Conservation (phyloP, 2,888 invertebrate genomes). For the Phragmatobia fuliginosa region DNA sequence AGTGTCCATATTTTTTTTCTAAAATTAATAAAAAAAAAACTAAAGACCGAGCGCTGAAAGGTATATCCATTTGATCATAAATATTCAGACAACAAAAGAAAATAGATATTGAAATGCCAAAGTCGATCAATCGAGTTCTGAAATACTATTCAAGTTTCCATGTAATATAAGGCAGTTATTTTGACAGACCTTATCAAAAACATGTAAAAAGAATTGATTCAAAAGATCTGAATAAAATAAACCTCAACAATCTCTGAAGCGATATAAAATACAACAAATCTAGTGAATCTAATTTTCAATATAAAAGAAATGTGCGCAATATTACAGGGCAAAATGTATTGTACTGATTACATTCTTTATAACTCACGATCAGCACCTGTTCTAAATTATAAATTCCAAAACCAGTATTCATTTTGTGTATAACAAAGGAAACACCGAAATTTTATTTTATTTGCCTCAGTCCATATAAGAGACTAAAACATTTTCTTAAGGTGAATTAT, state of each 20-base stretch:
- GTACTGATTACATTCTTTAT: conserved; percentile 37
- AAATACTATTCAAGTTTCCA: background rate
- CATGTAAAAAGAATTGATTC: background rate
- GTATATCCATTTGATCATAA: background rate
- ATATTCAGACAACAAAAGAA: background rate
- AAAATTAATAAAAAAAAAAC: background rate
- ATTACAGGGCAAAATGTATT: conserved; percentile 21
- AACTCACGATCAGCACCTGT: conserved; percentile 39
- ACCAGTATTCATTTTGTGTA: conserved; percentile 28
- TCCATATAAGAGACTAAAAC: conserved; percentile 26
- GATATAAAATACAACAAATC: background rate
- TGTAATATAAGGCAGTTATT: background rate
- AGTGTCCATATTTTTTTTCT: too few relatives aligned
- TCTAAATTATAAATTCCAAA: conserved; percentile 30
- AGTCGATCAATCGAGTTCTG: background rate
- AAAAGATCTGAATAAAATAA: background rate
- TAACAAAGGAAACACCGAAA: conserved; percentile 34
- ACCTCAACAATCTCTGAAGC: background rate
- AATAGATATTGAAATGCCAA: background rate
- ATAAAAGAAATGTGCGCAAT: background rate
- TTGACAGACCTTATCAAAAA: background rate
- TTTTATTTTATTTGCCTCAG: conserved; percentile 30
- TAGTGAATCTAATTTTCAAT: background rate
- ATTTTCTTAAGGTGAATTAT: conserved; percentile 55
- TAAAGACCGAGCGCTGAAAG: background rate